phyloP scores from a whole-genome alignment of 2,888 invertebrate genomes.

The Chaetogeoica ovagalla region DNA sequence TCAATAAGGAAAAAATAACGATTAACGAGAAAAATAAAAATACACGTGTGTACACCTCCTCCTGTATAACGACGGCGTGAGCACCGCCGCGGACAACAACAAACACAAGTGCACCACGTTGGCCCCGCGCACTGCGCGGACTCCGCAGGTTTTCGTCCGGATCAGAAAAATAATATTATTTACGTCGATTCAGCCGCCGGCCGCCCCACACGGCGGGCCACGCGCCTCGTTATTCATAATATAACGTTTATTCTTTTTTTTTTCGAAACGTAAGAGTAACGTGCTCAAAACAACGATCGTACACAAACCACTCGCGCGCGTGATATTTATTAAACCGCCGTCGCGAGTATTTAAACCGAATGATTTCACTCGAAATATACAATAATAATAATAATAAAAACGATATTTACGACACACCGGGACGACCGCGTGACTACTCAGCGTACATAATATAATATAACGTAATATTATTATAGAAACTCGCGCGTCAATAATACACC shows the following conservation, averaged over 20 bases:
- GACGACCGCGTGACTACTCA: no score
- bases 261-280: neutral
- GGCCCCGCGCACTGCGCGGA: neutral
- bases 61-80: neutral
- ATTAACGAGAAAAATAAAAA: neutral
- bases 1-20: neutral
- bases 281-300: slow-evolving; percentile 11
- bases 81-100: no score
- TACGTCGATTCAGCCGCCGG: slow-evolving; percentile 13
- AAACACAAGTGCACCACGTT: no score
- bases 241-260: slow-evolving; percentile 6
- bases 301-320: neutral
- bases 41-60: neutral
- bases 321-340: no score
- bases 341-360: slow-evolving; percentile 5
- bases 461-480: no score
- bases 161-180: slow-evolving; percentile 15
- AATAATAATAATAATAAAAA: neutral
- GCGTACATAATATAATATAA: no score
- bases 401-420: slow-evolving; percentile 50
- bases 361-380: slow-evolving; percentile 31
- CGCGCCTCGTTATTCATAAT: slow-evolving; percentile 18
- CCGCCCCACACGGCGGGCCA: no score
- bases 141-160: neutral
- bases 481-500: no score